phyloP scores from a whole-genome alignment of 2,888 invertebrate genomes.

The Drosophila pegasa region DNA sequence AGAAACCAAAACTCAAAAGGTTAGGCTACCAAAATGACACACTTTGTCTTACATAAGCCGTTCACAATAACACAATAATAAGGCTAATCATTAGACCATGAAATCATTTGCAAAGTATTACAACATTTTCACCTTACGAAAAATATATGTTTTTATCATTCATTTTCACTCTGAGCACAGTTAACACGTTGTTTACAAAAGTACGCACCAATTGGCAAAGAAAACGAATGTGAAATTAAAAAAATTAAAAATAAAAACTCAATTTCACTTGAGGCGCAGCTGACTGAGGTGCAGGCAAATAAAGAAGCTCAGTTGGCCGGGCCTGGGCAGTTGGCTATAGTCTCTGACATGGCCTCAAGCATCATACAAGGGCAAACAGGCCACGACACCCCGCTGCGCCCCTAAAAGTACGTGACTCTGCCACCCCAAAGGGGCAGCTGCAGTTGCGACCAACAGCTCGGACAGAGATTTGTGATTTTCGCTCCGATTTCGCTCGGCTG shows the following conservation, averaged over 20 bases:
- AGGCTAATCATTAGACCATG: slow-evolving; percentile 15
- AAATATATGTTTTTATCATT: not conserved
- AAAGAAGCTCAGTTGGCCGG: slow-evolving; percentile 22
- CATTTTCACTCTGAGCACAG: slow-evolving; percentile 32
- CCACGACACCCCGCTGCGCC: not conserved
- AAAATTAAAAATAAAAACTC: slow-evolving; percentile 54
- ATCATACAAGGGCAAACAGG: slow-evolving; percentile 40
- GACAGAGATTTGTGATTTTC: slow-evolving; percentile 36
- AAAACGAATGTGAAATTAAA: slow-evolving; percentile 46
- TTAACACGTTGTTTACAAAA: slow-evolving; percentile 63
- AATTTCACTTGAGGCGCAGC: slow-evolving; percentile 62
- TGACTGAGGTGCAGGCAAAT: slow-evolving; percentile 36
- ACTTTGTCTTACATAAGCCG: slow-evolving; percentile 13
- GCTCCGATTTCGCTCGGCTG: slow-evolving; percentile 36
- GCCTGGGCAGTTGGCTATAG: slow-evolving; percentile 26
- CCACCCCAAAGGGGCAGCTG: slow-evolving; percentile 20
- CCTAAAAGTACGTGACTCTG: slow-evolving; percentile 42
- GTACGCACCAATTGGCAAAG: slow-evolving; percentile 65
- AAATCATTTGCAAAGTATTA: slow-evolving; percentile 28
- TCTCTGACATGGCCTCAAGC: slow-evolving; percentile 27
- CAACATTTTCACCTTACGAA: slow-evolving; percentile 8
- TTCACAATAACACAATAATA: slow-evolving; percentile 8
- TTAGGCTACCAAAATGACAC: not conserved
- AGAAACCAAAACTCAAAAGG: not conserved
- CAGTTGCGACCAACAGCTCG: slow-evolving; percentile 9